Percentiles rank a stretch among this genome's conserved stretches.
Evolutionary conservation across 2,113 vertebrate genomes (phyloP).

Genomic region (Ibidorhyncha struthersii): DNA sequence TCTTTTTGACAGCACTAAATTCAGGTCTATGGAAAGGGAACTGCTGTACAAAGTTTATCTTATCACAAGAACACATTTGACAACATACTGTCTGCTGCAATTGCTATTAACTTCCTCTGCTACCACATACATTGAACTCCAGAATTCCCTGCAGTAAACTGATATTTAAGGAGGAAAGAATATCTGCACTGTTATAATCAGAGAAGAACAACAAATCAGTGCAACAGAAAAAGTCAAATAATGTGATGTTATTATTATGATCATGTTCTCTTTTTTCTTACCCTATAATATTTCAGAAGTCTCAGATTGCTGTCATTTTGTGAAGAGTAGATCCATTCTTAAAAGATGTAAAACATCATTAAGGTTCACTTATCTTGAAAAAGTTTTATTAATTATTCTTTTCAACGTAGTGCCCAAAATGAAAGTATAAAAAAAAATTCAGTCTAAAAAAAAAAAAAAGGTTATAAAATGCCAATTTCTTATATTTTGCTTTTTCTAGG

Average conservation of each 20-base stretch:
- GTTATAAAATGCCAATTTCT: not conserved
- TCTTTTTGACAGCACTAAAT: not conserved
- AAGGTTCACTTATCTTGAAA: not conserved
- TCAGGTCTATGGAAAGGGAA: not conserved
- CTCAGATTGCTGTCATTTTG: not conserved
- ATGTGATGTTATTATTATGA: rapidly evolving
- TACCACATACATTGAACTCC: not conserved
- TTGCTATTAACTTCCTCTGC: not conserved
- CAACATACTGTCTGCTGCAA: not conserved
- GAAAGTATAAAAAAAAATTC: not conserved
- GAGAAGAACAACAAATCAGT: not conserved
- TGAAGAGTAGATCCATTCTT: not conserved
- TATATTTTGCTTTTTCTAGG: not conserved
- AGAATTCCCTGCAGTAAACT: not conserved
- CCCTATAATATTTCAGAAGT: not conserved
- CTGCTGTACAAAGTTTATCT: not conserved
- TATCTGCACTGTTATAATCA: not conserved
- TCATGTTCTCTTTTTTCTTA: not conserved
- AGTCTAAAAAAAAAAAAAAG: not conserved
- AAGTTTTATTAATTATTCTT: not conserved
- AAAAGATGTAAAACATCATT: not conserved
- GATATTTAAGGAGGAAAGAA: not conserved
- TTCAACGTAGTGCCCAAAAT: not conserved
- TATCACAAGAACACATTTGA: not conserved
- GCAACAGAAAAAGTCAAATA: not conserved